These are phyloP conservation scores for human (Homo sapiens) DNA, from an alignment of 2,113 vertebrate species.

Conservation along the genomic window GRCh38 chr1:58620001-58620500, in stretches of 20 bases:
- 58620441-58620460: not conserved
- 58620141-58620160: not conserved
- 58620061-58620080: not conserved
- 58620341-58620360: not conserved
- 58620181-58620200: not conserved
- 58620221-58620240: not conserved
- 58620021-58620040: not conserved
- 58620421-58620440: not conserved
- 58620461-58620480: not conserved
- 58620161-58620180: not conserved
- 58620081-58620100: not conserved
- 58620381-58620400: not conserved
- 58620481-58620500: not conserved
- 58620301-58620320: not conserved
- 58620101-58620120: not conserved
- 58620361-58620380: not conserved
- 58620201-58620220: not conserved
- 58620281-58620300: fast-evolving
- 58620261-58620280: not conserved
- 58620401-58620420: not conserved
- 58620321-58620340: no score
- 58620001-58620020: not conserved
- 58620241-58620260: no score
- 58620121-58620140: not conserved
- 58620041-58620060: not conserved